Base-by-base conservation (phyloP, 1,140 invertebrate genomes). In the Apis florea region DNA sequence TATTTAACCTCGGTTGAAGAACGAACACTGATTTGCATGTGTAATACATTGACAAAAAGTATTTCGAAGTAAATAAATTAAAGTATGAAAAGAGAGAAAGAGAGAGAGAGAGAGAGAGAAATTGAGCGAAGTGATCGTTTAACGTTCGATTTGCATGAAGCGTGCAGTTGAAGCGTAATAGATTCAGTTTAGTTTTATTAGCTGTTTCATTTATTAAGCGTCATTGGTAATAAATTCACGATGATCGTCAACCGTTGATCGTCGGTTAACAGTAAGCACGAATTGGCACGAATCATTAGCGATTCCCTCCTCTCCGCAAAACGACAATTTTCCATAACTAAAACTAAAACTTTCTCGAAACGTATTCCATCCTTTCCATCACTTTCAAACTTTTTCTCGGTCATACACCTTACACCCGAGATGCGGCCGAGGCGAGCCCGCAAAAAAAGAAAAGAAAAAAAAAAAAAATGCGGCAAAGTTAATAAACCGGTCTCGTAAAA, bases 381-480 rank as follows among this genome's bases (percentile, higher is more conserved):
- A 5, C 31, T 40, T 40, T 40, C 31, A 6, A 40, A 40, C 31
- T 40, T 40, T 40, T 40, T 6, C 31, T 40, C 31, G 31, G 31
- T 40, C 31, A 3, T 58, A 58, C 21, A 58, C 56, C 11, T 51
- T 49, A 26, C n/a, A n/a, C n/a, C 47, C 15, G 19, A 9, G 51
- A 70, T n/a, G 47, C 67, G 11, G 12, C 2, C 69, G 53, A 31
- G 6, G 53, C n/a, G 13, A 26, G 68, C 9, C 26, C 51, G 51
- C 64, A 69, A 74, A 69, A 61, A 19, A 70, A 4, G 5, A 0
- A 40, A 4, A 40, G 2, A 21, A 69, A 74, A 64, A 54, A 15
- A 70, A 21, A 69, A 74, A 69, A 61, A 19, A 70, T 64, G 59
- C 31, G 59, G 21, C 56, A 19, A 47, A n/a, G 71, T 51, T 66